Evolutionary conservation across 2,888 invertebrate species (phyloP).

Genomic region (Agrypnus murinus): DNA sequence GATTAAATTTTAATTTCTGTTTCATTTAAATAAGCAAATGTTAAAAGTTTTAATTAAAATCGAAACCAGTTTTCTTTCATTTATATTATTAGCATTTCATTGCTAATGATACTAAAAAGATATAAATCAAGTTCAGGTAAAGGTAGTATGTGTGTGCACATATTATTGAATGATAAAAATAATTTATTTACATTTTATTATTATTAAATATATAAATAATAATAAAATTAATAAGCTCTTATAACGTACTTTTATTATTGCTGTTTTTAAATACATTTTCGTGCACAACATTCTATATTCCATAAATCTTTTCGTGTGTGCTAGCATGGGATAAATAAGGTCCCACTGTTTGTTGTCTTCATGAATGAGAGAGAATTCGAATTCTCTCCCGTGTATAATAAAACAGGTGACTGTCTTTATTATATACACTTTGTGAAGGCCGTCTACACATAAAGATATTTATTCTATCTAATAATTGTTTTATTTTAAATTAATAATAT

Average conservation of each 20-base stretch:
- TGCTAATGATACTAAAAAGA: not conserved
- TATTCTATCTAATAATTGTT: conserved; percentile 23
- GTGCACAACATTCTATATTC: conserved; percentile 2
- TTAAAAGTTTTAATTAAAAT: not conserved
- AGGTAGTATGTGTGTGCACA: no score
- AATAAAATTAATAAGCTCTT: conserved; percentile 13
- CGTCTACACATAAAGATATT: conserved; percentile 9
- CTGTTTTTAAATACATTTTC: not conserved
- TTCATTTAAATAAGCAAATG: conserved; percentile 13
- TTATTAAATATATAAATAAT: not conserved
- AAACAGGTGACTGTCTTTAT: conserved; percentile 25
- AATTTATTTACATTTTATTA: conserved; percentile 5
- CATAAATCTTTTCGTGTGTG: conserved; percentile 5
- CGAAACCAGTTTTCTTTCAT: conserved; percentile 4
- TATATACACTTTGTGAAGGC: conserved; percentile 16
- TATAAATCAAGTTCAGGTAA: conserved; percentile 7
- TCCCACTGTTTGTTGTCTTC: conserved; percentile 9
- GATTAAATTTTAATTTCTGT: conserved; percentile 2
- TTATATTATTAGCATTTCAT: no score
- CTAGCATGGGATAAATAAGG: conserved; percentile 13
- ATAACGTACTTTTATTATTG: not conserved
- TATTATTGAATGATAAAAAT: conserved; percentile 7
- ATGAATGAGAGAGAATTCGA: conserved; percentile 21
- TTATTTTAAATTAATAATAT: not conserved
- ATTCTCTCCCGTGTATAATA: no score